phyloP scores from a whole-genome alignment of 2,113 vertebrate genomes.

The Pedetes capensis region DNA sequence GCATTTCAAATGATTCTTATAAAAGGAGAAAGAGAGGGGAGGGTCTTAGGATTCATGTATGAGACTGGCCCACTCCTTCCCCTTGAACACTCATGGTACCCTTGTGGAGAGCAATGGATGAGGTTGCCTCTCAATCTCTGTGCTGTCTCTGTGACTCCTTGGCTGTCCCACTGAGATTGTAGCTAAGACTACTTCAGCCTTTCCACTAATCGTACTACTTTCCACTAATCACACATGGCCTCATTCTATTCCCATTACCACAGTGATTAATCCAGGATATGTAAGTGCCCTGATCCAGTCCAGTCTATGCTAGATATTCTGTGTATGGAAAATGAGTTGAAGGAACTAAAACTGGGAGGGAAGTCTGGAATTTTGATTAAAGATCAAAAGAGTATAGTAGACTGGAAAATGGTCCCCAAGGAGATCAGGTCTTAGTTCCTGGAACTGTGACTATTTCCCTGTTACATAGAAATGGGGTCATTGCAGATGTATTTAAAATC shows the following conservation, averaged over 20 bases:
- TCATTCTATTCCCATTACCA: background rate
- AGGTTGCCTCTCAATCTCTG: background rate
- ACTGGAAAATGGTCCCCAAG: background rate
- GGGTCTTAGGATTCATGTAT: background rate
- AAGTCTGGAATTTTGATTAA: background rate
- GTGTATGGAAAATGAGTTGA: background rate
- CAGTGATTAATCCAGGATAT: background rate
- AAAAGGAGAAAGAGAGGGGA: background rate
- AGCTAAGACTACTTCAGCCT: too few relatives aligned
- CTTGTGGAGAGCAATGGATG: background rate
- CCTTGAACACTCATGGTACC: background rate
- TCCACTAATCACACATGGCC: too few relatives aligned
- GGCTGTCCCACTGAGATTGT: too few relatives aligned
- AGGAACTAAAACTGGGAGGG: background rate
- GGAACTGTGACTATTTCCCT: background rate
- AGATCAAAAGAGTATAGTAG: background rate
- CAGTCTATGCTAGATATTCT: background rate
- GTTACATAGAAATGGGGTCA: background rate
- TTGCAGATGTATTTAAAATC: background rate
- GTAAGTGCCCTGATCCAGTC: background rate
- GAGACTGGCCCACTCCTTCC: background rate
- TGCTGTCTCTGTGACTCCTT: too few relatives aligned
- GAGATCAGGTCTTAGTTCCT: background rate
- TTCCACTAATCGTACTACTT: too few relatives aligned
- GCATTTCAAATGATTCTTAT: background rate